A percentile compares a stretch with the other conserved stretches of the same genome.
Evolutionary conservation across 1,140 invertebrate species (phyloP).

Genomic region (Plodia interpunctella): DNA sequence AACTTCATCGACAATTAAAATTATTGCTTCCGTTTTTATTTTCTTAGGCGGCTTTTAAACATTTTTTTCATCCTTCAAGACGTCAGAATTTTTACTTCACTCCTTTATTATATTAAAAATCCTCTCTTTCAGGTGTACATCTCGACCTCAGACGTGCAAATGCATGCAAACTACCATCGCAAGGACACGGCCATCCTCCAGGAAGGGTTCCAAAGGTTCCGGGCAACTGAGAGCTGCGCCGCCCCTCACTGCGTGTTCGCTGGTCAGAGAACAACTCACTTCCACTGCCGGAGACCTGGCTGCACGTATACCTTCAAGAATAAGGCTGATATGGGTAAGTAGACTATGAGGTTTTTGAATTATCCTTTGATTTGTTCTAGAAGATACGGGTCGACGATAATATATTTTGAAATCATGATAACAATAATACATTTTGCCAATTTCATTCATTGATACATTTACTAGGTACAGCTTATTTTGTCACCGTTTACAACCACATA

Average conservation of each 20-base stretch:
- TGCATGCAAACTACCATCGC: slow-evolving; percentile 99
- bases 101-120: neutral
- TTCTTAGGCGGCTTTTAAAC: no score
- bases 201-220: slow-evolving; percentile 95
- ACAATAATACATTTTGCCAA: no score
- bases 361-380: no score
- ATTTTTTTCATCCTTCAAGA: neutral
- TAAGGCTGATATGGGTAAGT: slow-evolving; percentile 99
- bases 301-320: slow-evolving; percentile 99
- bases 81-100: no score
- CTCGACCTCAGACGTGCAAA: slow-evolving; percentile 98
- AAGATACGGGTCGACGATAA: no score
- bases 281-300: slow-evolving; percentile 93
- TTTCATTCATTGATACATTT: no score
- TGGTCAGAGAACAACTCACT: slow-evolving; percentile 98
- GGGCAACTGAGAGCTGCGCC: slow-evolving; percentile 94
- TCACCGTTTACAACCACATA: no score
- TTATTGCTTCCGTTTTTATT: no score
- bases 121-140: slow-evolving; percentile 87
- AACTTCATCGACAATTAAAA: no score
- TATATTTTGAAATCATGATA: no score
- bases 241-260: slow-evolving; percentile 92
- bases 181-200: slow-evolving; percentile 98
- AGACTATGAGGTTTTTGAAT: neutral
- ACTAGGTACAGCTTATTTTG: no score